Evolutionary conservation across 2,888 invertebrate genomes (phyloP), one percentile per base, ranked within the genome.

Genomic region (Julus scanicus): DNA sequence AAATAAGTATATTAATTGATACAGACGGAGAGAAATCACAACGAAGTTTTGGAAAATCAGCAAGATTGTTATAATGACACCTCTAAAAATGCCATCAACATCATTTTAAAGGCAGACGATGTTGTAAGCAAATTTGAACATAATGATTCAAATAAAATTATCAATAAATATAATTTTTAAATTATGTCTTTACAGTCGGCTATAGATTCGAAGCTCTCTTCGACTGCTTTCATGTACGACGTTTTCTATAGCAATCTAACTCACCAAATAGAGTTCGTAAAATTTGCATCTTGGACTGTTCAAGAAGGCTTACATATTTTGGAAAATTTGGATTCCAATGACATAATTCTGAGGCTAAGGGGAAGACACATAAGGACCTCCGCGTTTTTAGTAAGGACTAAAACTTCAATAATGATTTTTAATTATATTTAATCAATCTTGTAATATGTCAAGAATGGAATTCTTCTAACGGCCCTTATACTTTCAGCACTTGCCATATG

Each of bases 401-500:
- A 85, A 44, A 20, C 2, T 37, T 8, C n/a, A 84, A 11, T 17
- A 1, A 39, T 39, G 29, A 29, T 29, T 1, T 1, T 29, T 0
- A 29, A 29, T 29, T 29, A 29, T 29, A 1, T 15, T 37, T 17
- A 9, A 71, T 71, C 2, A 5, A 2, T 71, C 71, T 71, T 71
- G 6, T 13, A 83, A 37, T 84, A 20, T 20, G n/a, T 20, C 80
- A 80, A 37, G 37, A 8, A 9, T 71, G 20, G 37, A 80, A 80
- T 80, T 37, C 17, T 9, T 4, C 0, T 11, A 80, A 13, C 13
- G 37, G 80, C 5, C 29, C 29, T 49, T 44, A 11, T 15, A n/a
- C 5, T 49, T 85, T 17, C 29, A 88, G 88, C 88, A 88, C 85
- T 8, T 53, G 20, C 88, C 88, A 29, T 88, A 88, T 39, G 37